Percentiles rank a stretch among this genome's conserved stretches.
These are phyloP conservation scores for Moxostoma hubbsi DNA, from an alignment of 2,797 vertebrate genomes.

Conservation along the genomic window DNA sequence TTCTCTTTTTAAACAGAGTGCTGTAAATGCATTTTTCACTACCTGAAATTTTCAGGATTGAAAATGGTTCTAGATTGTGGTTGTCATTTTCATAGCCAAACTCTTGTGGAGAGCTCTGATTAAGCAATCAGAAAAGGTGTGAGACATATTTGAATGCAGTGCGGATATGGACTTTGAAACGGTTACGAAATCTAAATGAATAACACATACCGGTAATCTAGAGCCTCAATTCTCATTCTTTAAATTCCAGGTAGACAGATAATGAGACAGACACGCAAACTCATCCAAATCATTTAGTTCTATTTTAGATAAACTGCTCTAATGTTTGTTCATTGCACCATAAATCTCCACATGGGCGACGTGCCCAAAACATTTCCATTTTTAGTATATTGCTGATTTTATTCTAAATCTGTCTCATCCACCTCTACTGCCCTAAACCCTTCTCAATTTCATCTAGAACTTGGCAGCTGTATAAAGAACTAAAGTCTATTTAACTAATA, in stretches of 20 bases:
- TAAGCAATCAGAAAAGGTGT: too few relatives aligned
- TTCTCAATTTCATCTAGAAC: slow-evolving; percentile 23
- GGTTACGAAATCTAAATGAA: background rate
- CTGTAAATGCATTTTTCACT: too few relatives aligned
- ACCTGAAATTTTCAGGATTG: too few relatives aligned
- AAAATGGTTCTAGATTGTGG: too few relatives aligned
- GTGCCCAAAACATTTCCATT: slow-evolving; percentile 11
- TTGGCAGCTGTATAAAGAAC: slow-evolving; percentile 53
- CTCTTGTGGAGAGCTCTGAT: too few relatives aligned
- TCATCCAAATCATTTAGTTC: slow-evolving; percentile 13
- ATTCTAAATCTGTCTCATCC: slow-evolving; percentile 8
- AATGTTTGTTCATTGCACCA: slow-evolving; percentile 1
- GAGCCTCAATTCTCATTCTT: background rate
- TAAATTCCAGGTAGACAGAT: slow-evolving; percentile 21
- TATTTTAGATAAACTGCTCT: background rate
- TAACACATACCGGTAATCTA: background rate
- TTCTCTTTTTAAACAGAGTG: too few relatives aligned
- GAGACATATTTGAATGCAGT: too few relatives aligned
- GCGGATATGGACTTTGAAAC: background rate
- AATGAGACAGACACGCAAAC: background rate
- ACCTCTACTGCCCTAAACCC: background rate
- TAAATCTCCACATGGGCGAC: background rate
- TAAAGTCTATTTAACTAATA: slow-evolving; percentile 47
- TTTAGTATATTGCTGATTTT: slow-evolving; percentile 37
- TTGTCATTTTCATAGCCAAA: too few relatives aligned